A percentile compares a stretch with the other conserved stretches of the same genome.
phyloP scores from a whole-genome alignment of 1,140 invertebrate species.

The Lucilia cuprina region DNA sequence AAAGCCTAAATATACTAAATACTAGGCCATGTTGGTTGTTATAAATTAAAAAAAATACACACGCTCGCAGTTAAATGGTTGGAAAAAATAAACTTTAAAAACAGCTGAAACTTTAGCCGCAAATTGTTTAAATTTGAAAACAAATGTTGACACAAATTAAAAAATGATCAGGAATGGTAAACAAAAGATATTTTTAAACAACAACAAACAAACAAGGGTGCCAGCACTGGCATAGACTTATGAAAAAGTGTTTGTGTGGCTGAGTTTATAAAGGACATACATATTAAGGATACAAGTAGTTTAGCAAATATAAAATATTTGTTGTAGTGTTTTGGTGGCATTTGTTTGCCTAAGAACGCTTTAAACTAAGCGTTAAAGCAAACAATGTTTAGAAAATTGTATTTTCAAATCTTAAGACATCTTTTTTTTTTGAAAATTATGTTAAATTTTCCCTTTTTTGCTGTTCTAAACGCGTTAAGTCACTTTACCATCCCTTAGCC shows the following conservation, averaged over 20 bases:
- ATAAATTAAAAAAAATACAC: background rate
- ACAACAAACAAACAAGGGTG: background rate
- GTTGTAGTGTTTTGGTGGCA: constrained; percentile 13
- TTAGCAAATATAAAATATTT: constrained; percentile 2
- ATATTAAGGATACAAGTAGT: constrained; percentile 26
- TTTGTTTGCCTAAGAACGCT: background rate
- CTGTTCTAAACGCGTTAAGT: background rate
- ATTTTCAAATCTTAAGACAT: background rate
- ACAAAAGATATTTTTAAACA: background rate
- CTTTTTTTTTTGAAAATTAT: background rate
- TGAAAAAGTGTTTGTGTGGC: background rate
- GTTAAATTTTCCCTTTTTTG: background rate
- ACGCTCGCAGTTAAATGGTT: background rate
- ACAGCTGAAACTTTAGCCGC: background rate
- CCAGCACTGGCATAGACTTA: background rate
- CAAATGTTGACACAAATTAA: constrained; percentile 34
- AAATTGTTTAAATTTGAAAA: constrained; percentile 27
- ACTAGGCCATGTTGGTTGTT: background rate
- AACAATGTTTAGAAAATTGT: background rate
- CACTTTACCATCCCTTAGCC: background rate
- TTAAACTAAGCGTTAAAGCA: background rate
- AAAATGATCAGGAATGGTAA: constrained; percentile 24
- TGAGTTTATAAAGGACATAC: background rate
- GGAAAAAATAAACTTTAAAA: background rate
- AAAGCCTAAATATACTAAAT: background rate